Base-by-base conservation (phyloP, 2,888 invertebrate genomes). In the Gibbula magus region DNA sequence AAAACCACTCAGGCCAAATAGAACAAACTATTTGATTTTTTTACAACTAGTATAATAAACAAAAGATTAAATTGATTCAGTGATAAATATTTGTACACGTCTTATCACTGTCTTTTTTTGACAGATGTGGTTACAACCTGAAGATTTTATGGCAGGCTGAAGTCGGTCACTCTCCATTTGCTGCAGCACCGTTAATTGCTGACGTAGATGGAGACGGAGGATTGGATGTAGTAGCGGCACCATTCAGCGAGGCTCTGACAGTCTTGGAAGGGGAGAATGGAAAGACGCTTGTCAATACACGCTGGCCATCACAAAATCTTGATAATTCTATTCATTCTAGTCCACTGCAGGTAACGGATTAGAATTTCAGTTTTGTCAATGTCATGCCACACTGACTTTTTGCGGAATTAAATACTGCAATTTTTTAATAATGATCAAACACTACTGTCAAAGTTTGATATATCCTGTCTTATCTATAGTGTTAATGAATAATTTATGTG, bases 141-240 rank as follows among this genome's bases (percentile, higher is more conserved):
- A 85, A 87, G 51, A 86, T 88, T 53, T 80, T 90, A 20, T 91
- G 91, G 91, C 89, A 89, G 75, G 86, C 88, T 25, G 92, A 91
- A 78, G 82, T 91, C 32, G 89, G 90, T 20, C 88, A 89, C 51
- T 86, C 90, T 5, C 90, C 91, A 18, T 91, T 91, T 86, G 89
- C 89, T 35, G 88, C 89, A 2, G 52, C 90, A 4, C 91, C 92
- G 4, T 83, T 92, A 5, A 87, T 92, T 7, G 83, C 89, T 51
- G 91, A 91, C 81, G 84, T 90, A 0, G 85, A 91, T 86, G 89
- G 86, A n/a, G 91, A 91, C 83, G 89, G 89, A 1, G 77, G 83
- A 5, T 77, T 89, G n/a, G 91, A 92, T 82, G 84, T 92, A 45
- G 85, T 91, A 5, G 90, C 90, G 22, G 90, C 89, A 16, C 89